These are phyloP conservation scores for Cryptoblepharus egeriae DNA, from an alignment of 2,797 vertebrate genomes.

Conservation along the genomic window DNA sequence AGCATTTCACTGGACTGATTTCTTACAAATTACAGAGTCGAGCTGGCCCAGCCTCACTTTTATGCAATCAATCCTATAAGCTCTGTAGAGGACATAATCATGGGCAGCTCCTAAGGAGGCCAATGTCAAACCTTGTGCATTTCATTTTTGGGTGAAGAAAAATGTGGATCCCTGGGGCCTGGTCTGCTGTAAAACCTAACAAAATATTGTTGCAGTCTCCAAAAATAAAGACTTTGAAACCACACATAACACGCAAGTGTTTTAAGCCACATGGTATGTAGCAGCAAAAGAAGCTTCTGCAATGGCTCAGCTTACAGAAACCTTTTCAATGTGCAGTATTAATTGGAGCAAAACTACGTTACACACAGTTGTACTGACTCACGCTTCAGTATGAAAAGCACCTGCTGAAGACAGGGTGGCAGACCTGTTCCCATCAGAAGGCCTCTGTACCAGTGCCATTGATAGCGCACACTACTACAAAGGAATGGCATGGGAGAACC, in stretches of 20 bases:
- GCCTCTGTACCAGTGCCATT: too few species aligned
- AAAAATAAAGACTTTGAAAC: slow-evolving; percentile 30
- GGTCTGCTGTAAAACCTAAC: slow-evolving; percentile 30
- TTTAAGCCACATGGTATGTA: slow-evolving; percentile 15
- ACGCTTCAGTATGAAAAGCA: background rate
- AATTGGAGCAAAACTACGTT: background rate
- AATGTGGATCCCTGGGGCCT: background rate
- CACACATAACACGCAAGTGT: background rate
- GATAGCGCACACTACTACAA: too few species aligned
- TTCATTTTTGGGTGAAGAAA: background rate
- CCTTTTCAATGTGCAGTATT: background rate
- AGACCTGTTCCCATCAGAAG: too few species aligned
- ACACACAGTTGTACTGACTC: background rate
- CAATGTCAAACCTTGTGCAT: background rate
- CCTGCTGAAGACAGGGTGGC: background rate
- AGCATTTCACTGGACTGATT: background rate
- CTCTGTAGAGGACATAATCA: background rate
- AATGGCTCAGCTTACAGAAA: background rate
- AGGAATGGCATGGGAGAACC: too few species aligned
- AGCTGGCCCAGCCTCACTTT: background rate
- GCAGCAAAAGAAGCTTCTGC: slow-evolving; percentile 2
- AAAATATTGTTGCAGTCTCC: slow-evolving; percentile 46
- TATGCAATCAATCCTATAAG: slow-evolving; percentile 16
- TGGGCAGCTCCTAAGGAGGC: background rate
- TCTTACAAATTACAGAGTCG: background rate